Evolutionary conservation across 2,797 vertebrate genomes (phyloP).

Genomic region (Amniataba percoides): DNA sequence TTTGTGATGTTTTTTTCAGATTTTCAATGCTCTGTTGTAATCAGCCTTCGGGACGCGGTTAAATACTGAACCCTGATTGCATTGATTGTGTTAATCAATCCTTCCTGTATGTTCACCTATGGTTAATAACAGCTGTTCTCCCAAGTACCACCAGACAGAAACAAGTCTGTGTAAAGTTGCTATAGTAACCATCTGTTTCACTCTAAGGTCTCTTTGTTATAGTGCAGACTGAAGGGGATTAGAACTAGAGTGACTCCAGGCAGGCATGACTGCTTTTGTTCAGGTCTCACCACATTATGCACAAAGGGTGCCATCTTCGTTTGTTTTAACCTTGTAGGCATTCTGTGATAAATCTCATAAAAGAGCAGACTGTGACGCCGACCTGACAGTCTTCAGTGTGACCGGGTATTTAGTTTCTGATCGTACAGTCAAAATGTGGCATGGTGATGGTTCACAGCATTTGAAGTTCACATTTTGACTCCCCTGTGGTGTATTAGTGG

Average conservation of each 20-base stretch:
- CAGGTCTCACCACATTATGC: constrained; percentile 44
- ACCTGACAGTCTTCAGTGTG: constrained; percentile 11
- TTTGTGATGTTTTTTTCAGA: neutral
- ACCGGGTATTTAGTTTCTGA: constrained; percentile 14
- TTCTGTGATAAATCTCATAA: constrained; percentile 33
- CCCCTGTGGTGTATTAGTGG: neutral
- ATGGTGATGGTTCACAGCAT: constrained; percentile 1
- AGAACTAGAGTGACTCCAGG: constrained; percentile 56
- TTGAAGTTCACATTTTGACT: neutral
- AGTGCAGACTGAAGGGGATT: constrained; percentile 45
- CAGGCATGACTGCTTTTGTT: constrained; percentile 53
- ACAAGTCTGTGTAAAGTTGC: constrained; percentile 53
- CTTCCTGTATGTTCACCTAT: constrained; percentile 43
- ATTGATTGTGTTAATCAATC: constrained; percentile 36
- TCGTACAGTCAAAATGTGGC: constrained; percentile 22
- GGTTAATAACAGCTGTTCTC: constrained; percentile 51
- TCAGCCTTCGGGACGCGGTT: neutral
- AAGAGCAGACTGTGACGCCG: constrained; percentile 22
- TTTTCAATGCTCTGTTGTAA: neutral
- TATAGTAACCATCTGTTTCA: constrained; percentile 66
- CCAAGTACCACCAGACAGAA: constrained; percentile 41
- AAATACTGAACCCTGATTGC: constrained; percentile 34
- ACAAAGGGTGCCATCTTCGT: constrained; percentile 37
- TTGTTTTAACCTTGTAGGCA: constrained; percentile 49
- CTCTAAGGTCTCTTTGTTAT: constrained; percentile 49